These are phyloP conservation scores for Schlechtendalia chinensis DNA, from an alignment of 1,140 invertebrate genomes.

Conservation along the genomic window DNA sequence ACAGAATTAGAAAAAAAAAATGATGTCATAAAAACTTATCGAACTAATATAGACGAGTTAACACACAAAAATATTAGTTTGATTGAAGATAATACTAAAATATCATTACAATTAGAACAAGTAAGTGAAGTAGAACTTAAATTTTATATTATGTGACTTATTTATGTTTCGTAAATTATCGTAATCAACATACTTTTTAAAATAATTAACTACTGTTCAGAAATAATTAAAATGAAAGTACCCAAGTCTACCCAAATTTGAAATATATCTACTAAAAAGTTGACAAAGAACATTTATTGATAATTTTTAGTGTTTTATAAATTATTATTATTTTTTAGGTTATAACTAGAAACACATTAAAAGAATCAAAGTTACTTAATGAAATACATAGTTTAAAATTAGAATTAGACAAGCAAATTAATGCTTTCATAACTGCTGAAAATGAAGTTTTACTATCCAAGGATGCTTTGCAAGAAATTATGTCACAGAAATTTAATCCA, in stretches of 20 bases:
- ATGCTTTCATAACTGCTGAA: slow-evolving; percentile 20
- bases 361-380: slow-evolving; percentile 15
- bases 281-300: too few species aligned
- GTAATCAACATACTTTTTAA: too few species aligned
- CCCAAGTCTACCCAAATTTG: too few species aligned
- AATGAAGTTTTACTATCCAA: slow-evolving; percentile 23
- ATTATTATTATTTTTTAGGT: slow-evolving; percentile 19
- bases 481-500: slow-evolving; percentile 36
- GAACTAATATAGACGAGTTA: neutral
- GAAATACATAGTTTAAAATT: slow-evolving; percentile 26
- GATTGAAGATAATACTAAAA: slow-evolving; percentile 15
- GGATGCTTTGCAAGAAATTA: slow-evolving; percentile 18
- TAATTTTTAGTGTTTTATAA: neutral
- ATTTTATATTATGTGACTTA: too few species aligned
- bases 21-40: neutral
- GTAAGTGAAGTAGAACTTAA: neutral
- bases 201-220: too few species aligned
- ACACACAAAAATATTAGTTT: slow-evolving; percentile 15
- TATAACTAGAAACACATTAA: neutral
- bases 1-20: slow-evolving; percentile 31
- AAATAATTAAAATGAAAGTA: too few species aligned
- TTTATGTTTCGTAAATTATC: too few species aligned
- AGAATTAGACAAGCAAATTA: slow-evolving; percentile 11
- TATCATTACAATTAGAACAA: slow-evolving; percentile 21
- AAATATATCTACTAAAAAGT: too few species aligned